Evolutionary conservation across 2,113 vertebrate genomes (phyloP).

Genomic region (Falcunculus frontatus): DNA sequence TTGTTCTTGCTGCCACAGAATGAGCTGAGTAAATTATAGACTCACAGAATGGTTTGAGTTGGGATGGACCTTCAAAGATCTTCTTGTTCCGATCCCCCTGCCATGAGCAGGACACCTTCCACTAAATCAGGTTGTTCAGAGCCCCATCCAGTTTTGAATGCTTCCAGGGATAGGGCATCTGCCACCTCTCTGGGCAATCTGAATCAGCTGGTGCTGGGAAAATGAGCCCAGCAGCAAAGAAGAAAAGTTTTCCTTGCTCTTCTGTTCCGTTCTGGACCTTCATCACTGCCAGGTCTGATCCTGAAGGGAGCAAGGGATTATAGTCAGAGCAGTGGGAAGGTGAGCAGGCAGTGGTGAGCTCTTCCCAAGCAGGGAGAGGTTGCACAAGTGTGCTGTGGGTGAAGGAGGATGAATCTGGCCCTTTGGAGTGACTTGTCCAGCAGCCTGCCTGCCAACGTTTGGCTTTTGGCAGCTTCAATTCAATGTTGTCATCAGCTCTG

Average conservation of each 20-base stretch:
- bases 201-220: neutral
- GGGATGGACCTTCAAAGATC: neutral
- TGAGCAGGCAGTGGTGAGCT: neutral
- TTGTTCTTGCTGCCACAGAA: neutral
- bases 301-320: rapidly evolving
- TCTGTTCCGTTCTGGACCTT: neutral
- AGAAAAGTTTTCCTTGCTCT: neutral
- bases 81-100: neutral
- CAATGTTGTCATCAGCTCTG: neutral
- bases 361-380: neutral
- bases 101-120: neutral
- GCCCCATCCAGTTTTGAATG: too few species aligned
- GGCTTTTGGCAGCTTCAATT: neutral
- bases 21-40: neutral
- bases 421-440: neutral
- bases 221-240: neutral
- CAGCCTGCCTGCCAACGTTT: neutral
- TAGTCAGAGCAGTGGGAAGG: neutral
- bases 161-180: neutral
- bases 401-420: neutral
- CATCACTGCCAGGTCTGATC: neutral
- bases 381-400: neutral
- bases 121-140: neutral
- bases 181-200: neutral
- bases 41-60: neutral